Conservation (phyloP, 2,797 vertebrate genomes). For the Neosilurus mollespiculum region DNA sequence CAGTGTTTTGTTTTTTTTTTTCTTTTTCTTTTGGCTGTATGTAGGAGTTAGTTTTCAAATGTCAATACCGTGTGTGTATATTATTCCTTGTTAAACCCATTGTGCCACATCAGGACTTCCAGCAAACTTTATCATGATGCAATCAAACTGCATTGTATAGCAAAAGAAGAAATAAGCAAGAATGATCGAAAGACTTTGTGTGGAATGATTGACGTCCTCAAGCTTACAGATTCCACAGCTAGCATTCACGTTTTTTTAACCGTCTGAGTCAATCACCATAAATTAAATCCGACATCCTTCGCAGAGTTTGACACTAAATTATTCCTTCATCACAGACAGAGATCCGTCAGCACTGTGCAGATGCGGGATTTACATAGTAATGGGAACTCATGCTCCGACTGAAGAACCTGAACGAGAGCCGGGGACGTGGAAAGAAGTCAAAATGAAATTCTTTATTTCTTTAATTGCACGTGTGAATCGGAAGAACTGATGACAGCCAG, state of each 20-base stretch:
- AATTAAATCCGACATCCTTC: slow-evolving; percentile 47
- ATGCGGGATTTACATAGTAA: slow-evolving; percentile 52
- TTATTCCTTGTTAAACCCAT: background rate
- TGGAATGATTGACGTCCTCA: slow-evolving; percentile 25
- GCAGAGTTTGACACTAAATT: slow-evolving; percentile 29
- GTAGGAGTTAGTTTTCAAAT: background rate
- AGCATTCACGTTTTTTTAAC: slow-evolving; percentile 25
- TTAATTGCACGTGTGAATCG: slow-evolving; percentile 37
- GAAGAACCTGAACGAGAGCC: slow-evolving; percentile 34
- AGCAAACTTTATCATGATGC: slow-evolving; percentile 12
- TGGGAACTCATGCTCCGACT: slow-evolving; percentile 32
- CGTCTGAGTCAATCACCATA: slow-evolving; percentile 42
- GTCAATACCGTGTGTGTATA: background rate
- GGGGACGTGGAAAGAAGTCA: slow-evolving; percentile 20
- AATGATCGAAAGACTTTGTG: slow-evolving; percentile 7
- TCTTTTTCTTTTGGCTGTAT: background rate
- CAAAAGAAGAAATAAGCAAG: slow-evolving; percentile 7
- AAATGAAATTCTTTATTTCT: slow-evolving; percentile 35
- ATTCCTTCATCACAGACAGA: slow-evolving; percentile 47
- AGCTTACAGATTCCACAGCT: slow-evolving; percentile 18
- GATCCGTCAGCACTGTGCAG: slow-evolving; percentile 42
- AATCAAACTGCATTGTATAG: slow-evolving; percentile 37
- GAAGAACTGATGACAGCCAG: slow-evolving; percentile 29
- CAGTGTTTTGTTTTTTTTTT: background rate
- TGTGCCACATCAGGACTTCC: background rate